Base-by-base conservation (phyloP, 1,140 invertebrate species). In the Idris sp. region DNA sequence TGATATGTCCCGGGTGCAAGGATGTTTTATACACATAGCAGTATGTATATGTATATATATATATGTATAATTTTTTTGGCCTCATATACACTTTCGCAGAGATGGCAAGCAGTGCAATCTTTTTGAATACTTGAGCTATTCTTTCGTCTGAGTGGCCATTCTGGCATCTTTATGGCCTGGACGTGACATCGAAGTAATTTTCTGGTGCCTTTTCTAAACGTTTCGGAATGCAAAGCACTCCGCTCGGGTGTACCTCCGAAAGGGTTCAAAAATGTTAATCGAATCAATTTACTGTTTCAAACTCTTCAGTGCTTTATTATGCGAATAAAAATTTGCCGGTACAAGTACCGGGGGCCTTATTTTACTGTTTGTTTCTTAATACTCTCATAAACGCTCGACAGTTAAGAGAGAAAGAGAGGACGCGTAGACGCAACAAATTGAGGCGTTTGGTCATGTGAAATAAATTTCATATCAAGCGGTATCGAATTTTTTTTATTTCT, bases 151-250 rank as follows among this genome's bases (percentile, higher is more conserved):
- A 65, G 48, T 62, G 48, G 64, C 30, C 44, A 68, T 68, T 74
- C 64, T 64, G 72, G 64, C 64, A 74, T 74, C 49, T 74, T 68
- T 74, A 74, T 68, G 49, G 58, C 62, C 40, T 22, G 72, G 10
- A 74, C 72, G 72, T 74, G 72, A 74, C 72, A 68, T 40, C 62
- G 62, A 33, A 74, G 61, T 64, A 68, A 68, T 74, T 74, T 74
- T 74, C 62, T 35, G 72, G 62, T 74, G 64, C 72, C 56, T 74
- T 74, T 74, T 68, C 64, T 68, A 62, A 64, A 74, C 62, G 62
- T 68, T 74, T 68, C 22, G 72, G 72, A 74, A 74, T 67, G 72
- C 56, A 54, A 74, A 68, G 30, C 40, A 28, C 38, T 67, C 49
- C 53, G 35, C 51, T 53, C 49, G 14, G 33, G 4, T 15, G 53